Evolutionary conservation across 30 jellyfish, hydroid and myxozoan genomes (phyloP), one percentile per base, ranked within the genome.

Genomic region (Cassiopea xamachana): DNA sequence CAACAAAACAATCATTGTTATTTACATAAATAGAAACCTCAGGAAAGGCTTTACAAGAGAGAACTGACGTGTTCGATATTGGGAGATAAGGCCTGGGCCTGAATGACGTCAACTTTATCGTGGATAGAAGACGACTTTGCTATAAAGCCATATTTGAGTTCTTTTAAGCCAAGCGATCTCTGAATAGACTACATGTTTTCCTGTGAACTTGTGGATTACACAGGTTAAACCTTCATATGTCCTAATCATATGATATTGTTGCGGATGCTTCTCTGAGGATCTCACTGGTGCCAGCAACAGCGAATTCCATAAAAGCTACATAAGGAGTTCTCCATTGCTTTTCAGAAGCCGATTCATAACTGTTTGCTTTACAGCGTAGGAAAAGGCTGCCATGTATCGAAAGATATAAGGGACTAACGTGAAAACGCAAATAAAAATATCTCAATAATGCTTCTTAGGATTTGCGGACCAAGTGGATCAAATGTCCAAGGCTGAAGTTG

Each of bases 141-240:
- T 17, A 10, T 50, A 48, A 49, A 48, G 49, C 87, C 87, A 19
- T 78, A 60, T 78, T 78, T 78, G 75, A 71, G 80, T 71, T 71
- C 51, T 2, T 7, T 71, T 71, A 71, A 71, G 80, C 80, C 80
- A 71, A 71, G 27, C 80, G 50, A 18, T 71, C 80, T 43, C 27
- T 71, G 80, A 71, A 71, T 71, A 71, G 80, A 71, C 80, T 18
- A 18, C 5, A 71, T 71, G 18, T 19, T 71, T 71, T 7, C 80
- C 80, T 71, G 80, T 71, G 80, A 43, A 43, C 55, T 55, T 16
- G 39, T 71, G 80, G 80, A 71, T 71, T 71, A 71, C 80, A 2
- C 15, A 71, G 80, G 80, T 19, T 71, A 71, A 71, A 71, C 58
- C 80, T 2, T n/a, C 50, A 71, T 1, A 71, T 71, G 51, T 71